Percentiles rank a stretch among this genome's conserved stretches.
Evolutionary conservation across 2,888 invertebrate species (phyloP).

Genomic region (Cephus spinipes): DNA sequence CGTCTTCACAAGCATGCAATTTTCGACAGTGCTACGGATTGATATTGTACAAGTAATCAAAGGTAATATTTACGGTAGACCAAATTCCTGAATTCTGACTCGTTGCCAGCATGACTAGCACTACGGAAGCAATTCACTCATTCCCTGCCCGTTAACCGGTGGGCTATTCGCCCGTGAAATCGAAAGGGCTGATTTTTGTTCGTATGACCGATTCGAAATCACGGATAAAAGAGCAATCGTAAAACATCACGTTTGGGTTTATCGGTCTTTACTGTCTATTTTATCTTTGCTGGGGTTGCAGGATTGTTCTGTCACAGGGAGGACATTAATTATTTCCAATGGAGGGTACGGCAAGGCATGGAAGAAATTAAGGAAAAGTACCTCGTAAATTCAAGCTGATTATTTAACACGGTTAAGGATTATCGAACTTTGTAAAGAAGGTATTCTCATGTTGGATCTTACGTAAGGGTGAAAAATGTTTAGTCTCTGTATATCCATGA

Average conservation of each 20-base stretch:
- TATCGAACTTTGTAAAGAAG: not conserved
- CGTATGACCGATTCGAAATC: not conserved
- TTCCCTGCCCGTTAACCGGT: not conserved
- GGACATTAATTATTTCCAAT: not conserved
- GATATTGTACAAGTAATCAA: not conserved
- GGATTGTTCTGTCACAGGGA: not conserved
- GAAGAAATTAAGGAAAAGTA: not conserved
- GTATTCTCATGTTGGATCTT: not conserved
- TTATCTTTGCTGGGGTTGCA: not conserved
- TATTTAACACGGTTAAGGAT: not conserved
- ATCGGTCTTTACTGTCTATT: not conserved
- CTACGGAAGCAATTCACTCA: not conserved
- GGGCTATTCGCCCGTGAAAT: not conserved
- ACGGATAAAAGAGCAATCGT: not conserved
- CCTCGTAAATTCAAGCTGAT: not conserved
- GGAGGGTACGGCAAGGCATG: not conserved
- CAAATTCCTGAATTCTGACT: not conserved
- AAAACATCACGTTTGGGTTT: not conserved
- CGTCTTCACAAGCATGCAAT: not conserved
- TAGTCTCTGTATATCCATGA: too few species aligned
- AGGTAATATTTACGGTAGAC: not conserved
- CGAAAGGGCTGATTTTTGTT: constrained; percentile 2
- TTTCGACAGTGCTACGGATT: not conserved
- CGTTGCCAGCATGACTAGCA: not conserved
- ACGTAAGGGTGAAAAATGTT: not conserved